phyloP scores from a whole-genome alignment of 2,113 vertebrate genomes.

The Passer montanus region DNA sequence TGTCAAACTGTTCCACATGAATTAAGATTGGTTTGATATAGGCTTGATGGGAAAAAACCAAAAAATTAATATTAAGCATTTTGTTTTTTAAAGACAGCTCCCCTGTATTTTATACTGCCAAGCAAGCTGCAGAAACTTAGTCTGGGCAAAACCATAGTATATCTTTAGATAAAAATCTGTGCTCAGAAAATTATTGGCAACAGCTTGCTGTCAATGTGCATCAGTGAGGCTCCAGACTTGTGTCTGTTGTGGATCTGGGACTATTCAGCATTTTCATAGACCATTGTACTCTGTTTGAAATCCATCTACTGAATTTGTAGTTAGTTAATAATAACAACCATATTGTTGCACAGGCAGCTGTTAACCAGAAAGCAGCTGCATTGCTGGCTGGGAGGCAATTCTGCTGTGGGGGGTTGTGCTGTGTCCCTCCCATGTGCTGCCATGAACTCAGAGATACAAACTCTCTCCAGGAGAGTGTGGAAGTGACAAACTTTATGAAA shows the following conservation, averaged over 20 bases:
- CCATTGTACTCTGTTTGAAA: background rate
- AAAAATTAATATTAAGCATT: background rate
- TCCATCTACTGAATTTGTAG: background rate
- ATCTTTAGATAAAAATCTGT: background rate
- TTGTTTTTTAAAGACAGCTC: background rate
- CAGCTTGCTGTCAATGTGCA: background rate
- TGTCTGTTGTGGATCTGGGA: background rate
- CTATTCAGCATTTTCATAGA: background rate
- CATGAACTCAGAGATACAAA: background rate
- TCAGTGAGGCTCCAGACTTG: background rate
- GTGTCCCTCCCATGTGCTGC: accelerated
- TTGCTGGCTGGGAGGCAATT: background rate
- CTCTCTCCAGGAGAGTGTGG: background rate
- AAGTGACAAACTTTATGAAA: background rate
- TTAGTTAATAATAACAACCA: background rate
- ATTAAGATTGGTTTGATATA: background rate
- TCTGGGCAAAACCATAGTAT: background rate
- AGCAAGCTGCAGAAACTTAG: background rate
- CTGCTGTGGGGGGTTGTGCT: background rate
- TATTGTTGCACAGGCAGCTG: background rate
- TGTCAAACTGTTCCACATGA: background rate
- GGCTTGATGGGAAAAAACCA: background rate
- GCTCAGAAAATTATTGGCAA: background rate
- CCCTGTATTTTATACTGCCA: background rate
- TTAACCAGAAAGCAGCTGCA: background rate